Conservation (phyloP, 2,113 vertebrate species). For the Rattus rattus region DNA sequence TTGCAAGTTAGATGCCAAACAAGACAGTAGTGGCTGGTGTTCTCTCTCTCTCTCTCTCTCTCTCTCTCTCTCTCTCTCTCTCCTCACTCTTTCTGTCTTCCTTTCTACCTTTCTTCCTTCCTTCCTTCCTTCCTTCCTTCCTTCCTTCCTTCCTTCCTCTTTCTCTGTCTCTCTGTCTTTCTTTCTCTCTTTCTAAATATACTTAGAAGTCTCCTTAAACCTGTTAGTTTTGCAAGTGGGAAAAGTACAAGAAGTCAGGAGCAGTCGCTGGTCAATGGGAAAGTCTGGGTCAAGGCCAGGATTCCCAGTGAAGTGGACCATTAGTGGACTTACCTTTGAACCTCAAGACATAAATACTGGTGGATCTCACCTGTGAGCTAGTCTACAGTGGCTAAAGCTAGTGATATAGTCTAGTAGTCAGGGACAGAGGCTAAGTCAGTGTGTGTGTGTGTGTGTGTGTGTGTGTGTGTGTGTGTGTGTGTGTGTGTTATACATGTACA, state of each 20-base stretch:
- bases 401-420: background rate
- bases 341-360: background rate
- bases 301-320: background rate
- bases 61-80: too few species aligned
- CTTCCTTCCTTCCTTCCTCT: too few species aligned
- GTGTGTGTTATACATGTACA: background rate
- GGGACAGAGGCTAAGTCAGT: background rate
- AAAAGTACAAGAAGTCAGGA: background rate
- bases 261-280: background rate
- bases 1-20: background rate
- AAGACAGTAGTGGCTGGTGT: background rate
- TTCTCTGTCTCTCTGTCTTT: fast-evolving
- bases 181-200: background rate
- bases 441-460: background rate
- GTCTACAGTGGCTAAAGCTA: background rate
- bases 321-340: background rate
- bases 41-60: too few species aligned
- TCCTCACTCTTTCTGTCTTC: fast-evolving
- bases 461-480: background rate
- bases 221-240: background rate
- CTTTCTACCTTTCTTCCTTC: too few species aligned
- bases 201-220: background rate
- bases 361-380: background rate
- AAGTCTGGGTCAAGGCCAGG: background rate
- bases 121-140: too few species aligned